These are phyloP conservation scores for Lycaena phlaeas DNA, from an alignment of 2,888 invertebrate genomes.

Conservation along the genomic window DNA sequence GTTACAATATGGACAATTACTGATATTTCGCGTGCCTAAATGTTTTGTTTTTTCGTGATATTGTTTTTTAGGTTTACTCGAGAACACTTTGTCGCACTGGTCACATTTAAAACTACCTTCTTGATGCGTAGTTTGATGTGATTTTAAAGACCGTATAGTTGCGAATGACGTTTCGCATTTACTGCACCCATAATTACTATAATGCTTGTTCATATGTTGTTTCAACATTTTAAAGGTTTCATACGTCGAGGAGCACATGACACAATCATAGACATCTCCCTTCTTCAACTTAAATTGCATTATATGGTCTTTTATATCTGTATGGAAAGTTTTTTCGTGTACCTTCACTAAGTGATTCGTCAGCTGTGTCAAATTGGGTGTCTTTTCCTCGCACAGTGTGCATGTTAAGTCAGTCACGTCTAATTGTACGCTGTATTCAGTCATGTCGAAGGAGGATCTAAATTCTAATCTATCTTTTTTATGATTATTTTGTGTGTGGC, in stretches of 20 bases:
- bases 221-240: conserved; percentile 60
- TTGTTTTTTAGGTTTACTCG: conserved; percentile 38
- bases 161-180: conserved; percentile 45
- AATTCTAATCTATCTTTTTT: conserved; percentile 34
- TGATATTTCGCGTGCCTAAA: conserved; percentile 45
- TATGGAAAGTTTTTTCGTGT: conserved; percentile 34
- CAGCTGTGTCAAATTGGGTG: conserved; percentile 29
- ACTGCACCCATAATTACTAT: conserved; percentile 42
- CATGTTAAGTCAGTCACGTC: conserved; percentile 39
- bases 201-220: conserved; percentile 60
- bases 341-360: conserved; percentile 40
- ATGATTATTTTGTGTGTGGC: conserved; percentile 31
- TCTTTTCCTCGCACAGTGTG: conserved; percentile 31
- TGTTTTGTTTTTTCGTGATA: conserved; percentile 58
- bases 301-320: conserved; percentile 50
- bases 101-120: conserved; percentile 53
- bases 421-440: conserved; percentile 39
- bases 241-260: conserved; percentile 44
- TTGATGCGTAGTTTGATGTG: conserved; percentile 41
- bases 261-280: conserved; percentile 47
- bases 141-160: conserved; percentile 42
- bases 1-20: conserved; percentile 52
- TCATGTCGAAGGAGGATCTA: conserved; percentile 37
- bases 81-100: conserved; percentile 51
- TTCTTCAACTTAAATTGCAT: conserved; percentile 50